Percentiles rank a stretch among this genome's conserved stretches.
phyloP scores from a whole-genome alignment of 1,140 invertebrate genomes.

The Mesaphorura yosii region DNA sequence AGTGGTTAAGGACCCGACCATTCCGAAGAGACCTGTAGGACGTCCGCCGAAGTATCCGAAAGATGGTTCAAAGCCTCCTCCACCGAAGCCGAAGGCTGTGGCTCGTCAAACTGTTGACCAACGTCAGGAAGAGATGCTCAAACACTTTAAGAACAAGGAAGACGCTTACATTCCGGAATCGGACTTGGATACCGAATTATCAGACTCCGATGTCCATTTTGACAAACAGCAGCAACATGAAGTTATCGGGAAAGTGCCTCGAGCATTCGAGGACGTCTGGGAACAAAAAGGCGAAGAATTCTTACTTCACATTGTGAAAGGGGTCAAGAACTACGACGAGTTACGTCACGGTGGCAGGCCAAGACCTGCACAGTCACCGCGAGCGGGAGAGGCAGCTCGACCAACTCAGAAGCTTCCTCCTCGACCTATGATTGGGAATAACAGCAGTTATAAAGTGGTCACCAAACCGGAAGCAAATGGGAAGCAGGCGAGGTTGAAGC shows the following conservation, averaged over 20 bases:
- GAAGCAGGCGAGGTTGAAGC: too few species aligned
- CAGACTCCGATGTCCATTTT: slow-evolving; percentile 73
- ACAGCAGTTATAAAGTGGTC: too few species aligned
- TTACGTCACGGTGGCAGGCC: slow-evolving; percentile 7
- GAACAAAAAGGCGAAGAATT: slow-evolving; percentile 20
- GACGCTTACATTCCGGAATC: slow-evolving; percentile 50
- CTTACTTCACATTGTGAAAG: slow-evolving; percentile 17
- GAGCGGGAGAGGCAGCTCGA: background rate
- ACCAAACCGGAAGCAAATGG: too few species aligned
- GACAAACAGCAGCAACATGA: slow-evolving; percentile 45
- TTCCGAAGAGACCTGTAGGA: background rate
- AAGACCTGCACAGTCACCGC: background rate
- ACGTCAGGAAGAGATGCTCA: slow-evolving; percentile 2
- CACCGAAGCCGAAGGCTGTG: background rate
- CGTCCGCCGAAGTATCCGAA: slow-evolving; percentile 12
- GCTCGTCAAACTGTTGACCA: background rate
- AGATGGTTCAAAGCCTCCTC: slow-evolving; percentile 44
- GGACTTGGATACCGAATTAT: slow-evolving; percentile 67
- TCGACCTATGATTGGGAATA: too few species aligned
- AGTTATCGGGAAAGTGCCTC: slow-evolving; percentile 7
- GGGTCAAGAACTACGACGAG: slow-evolving; percentile 19
- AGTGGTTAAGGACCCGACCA: background rate
- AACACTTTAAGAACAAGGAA: slow-evolving; percentile 1
- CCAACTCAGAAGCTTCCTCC: background rate
- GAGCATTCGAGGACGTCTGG: slow-evolving; percentile 22